Evolutionary conservation across 1,140 invertebrate genomes (phyloP), one percentile per base, ranked within the genome.

Genomic region (Tetramorium alpestre): DNA sequence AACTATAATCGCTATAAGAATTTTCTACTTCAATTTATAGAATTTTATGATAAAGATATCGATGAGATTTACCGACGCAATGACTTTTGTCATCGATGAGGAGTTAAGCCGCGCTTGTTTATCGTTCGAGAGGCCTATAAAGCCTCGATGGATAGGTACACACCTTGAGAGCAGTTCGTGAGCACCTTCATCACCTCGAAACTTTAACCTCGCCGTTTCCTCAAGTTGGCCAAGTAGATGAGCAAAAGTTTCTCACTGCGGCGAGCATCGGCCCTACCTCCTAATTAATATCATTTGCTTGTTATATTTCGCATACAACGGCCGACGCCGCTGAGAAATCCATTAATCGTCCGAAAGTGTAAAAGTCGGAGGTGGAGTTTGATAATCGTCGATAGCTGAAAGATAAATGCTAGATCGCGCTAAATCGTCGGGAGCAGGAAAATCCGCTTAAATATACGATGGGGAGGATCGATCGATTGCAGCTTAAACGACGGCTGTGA

Each of bases 61-160:
- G 38, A 44, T 3, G 18, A 33, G 11, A 64, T 77, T 77, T 56
- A 56, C 16, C 28, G 11, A 49, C 3, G 38, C 76, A 22, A 58
- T 60, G 33, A 58, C 16, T 28, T 76, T 82, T 70, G 33, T 33
- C 67, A 87, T 56, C 62, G 73, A 87, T 51, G 33, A 3, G 33
- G 33, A 33, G 16, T 73, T 28, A 72, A 64, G 44, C 60, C 67
- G 58, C 70, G 25, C 47, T 4, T 69, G 88, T 90, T 90, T 84
- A 77, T 70, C 64, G 49, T 82, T 86, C 44, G 62, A 76, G 22
- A 38, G 56, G 56, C 86, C n/a, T 87, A 49, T 80, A 82, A 64
- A 78, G 18, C 38, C 49, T 72, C 72, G 84, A 56, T 44, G 54
- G 76, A 81, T 54, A 88, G 47, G 7, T 60, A 81, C 73, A 81